Evolutionary conservation across 2,797 vertebrate species (phyloP), one percentile per base, ranked within the genome.

Genomic region (Pagetopsis macropterus): DNA sequence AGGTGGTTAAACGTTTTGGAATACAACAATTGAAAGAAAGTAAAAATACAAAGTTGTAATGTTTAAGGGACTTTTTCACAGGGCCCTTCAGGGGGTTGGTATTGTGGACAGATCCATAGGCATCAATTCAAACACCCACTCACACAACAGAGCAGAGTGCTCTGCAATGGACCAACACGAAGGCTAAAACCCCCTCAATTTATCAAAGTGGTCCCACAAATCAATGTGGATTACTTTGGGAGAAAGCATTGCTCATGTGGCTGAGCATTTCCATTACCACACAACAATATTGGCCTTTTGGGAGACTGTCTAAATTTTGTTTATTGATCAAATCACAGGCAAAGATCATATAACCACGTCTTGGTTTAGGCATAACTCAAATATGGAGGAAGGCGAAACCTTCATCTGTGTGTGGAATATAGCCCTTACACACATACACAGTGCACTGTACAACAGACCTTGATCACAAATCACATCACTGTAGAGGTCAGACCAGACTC

Each of bases 161-260:
- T 78, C 75, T 78, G 83, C 65, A 67, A 51, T 43, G 64, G 69
- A 77, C 79, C 76, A 75, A 80, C 78, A 81, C 63, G 72, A 84
- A 89, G 87, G 75, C 79, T 82, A 91, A 91, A 87, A 84, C 85
- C 82, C 86, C 86, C 88, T 90, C 90, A 90, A 94, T 94, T 94
- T 91, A 92, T 93, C 92, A 94, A 94, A 94, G 88, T 91, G 85
- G 88, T 81, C 83, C 73, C 77, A 82, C 89, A 91, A 91, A 95
- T 95, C 93, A 92, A 95, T 95, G 88, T 78, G 85, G 91, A 94
- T 94, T 93, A 92, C 91, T 91, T 93, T 92, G 82, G 86, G 75
- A 87, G 88, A 86, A 91, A 92, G 90, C 86, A 78, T 77, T 81
- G 90, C 84, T 91, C 86, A 65, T 87, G 86, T 88, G 84, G 72